Percentiles rank a stretch among this genome's conserved stretches.
These are phyloP conservation scores for Eumacrocentrus americanus DNA, from an alignment of 2,888 invertebrate genomes.

Conservation along the genomic window DNA sequence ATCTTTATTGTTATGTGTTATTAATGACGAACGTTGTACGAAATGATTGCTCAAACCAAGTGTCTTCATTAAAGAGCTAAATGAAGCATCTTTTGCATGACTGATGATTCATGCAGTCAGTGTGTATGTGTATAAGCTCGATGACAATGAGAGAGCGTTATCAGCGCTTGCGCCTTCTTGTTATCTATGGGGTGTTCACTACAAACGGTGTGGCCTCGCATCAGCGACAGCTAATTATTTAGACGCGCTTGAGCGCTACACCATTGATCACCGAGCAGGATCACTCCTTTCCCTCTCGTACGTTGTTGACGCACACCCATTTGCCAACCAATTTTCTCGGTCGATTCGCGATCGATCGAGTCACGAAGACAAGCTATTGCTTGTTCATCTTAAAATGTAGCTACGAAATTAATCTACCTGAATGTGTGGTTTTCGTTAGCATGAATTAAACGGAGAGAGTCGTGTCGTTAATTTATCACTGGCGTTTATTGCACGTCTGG, in stretches of 20 bases:
- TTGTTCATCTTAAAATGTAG: no score
- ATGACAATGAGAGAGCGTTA: no score
- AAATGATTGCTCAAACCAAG: no score
- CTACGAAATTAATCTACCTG: no score
- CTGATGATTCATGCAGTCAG: background rate
- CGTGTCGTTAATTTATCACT: slow-evolving; percentile 24
- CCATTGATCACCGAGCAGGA: slow-evolving; percentile 56
- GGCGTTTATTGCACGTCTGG: slow-evolving; percentile 17
- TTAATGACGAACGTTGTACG: background rate
- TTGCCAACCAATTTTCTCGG: slow-evolving; percentile 6
- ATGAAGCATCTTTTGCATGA: no score
- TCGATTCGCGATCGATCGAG: no score
- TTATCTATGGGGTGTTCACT: slow-evolving; percentile 51
- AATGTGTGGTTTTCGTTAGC: slow-evolving; percentile 8
- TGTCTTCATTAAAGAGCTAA: no score
- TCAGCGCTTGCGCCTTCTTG: no score
- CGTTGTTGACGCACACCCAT: slow-evolving; percentile 23
- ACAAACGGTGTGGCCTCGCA: slow-evolving; percentile 57
- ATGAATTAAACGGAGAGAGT: slow-evolving; percentile 20
- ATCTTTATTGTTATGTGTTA: background rate
- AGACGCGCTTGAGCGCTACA: slow-evolving; percentile 60
- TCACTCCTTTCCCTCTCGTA: slow-evolving; percentile 36
- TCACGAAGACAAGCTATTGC: no score
- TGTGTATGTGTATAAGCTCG: background rate
- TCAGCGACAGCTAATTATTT: slow-evolving; percentile 62